phyloP scores from a whole-genome alignment of 2,797 vertebrate species.

The Melanitta fusca region DNA sequence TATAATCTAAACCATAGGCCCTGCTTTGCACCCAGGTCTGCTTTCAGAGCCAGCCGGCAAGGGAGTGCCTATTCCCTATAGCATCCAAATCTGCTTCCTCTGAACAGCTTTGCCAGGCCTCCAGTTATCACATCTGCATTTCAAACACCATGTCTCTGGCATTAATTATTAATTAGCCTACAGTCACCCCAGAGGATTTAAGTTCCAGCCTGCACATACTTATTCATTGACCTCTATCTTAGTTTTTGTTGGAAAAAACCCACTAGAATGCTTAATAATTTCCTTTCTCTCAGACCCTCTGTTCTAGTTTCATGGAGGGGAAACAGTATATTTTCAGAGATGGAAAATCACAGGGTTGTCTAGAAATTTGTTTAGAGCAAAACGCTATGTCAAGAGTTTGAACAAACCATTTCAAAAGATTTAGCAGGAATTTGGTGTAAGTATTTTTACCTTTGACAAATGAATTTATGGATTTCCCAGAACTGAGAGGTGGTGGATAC shows the following conservation, averaged over 20 bases:
- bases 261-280: constrained; percentile 84
- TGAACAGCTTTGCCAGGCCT: constrained; percentile 92
- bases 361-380: constrained; percentile 76
- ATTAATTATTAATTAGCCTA: constrained; percentile 99
- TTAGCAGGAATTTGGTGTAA: constrained; percentile 32
- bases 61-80: constrained; percentile 86
- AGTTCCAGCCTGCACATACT: constrained; percentile 89
- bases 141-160: constrained; percentile 97
- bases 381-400: constrained; percentile 66
- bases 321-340: constrained; percentile 71
- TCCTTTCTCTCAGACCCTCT: constrained; percentile 80
- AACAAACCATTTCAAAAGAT: constrained; percentile 54
- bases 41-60: constrained; percentile 84
- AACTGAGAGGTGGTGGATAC: not conserved
- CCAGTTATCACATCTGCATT: constrained; percentile 99
- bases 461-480: constrained; percentile 55
- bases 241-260: constrained; percentile 79
- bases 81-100: constrained; percentile 90
- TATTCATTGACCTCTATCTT: constrained; percentile 90
- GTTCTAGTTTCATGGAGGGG: constrained; percentile 73
- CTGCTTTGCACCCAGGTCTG: constrained; percentile 87
- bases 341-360: constrained; percentile 64
- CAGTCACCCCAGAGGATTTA: constrained; percentile 95
- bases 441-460: constrained; percentile 64
- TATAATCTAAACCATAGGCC: constrained; percentile 89